These are phyloP conservation scores for Notoglanidium macrostoma DNA, from an alignment of 2,797 vertebrate species.

Conservation along the genomic window DNA sequence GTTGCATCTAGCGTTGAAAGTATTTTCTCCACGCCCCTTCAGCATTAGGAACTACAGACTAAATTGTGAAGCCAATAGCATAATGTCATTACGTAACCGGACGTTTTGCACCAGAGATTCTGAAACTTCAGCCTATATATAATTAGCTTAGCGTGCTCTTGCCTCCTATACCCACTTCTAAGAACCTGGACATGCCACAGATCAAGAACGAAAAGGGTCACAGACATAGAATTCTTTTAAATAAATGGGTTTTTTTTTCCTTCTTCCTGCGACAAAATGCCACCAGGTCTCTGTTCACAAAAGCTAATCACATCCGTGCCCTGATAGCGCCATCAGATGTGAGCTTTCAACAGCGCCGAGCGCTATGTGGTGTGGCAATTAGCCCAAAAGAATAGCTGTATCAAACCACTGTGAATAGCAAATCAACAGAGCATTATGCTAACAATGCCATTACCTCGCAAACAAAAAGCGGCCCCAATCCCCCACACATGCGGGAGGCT, in stretches of 20 bases:
- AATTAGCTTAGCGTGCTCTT: neutral
- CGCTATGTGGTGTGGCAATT: conserved; percentile 56
- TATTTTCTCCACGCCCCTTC: neutral
- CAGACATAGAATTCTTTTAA: neutral
- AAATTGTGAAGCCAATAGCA: neutral
- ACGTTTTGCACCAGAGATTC: neutral
- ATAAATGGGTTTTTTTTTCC: neutral
- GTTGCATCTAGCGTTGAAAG: neutral
- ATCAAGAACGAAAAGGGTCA: neutral
- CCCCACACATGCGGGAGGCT: conserved; percentile 48
- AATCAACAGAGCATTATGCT: conserved; percentile 59
- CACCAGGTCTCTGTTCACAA: conserved; percentile 40
- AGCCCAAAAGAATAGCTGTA: conserved; percentile 54
- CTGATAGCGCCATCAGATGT: conserved; percentile 44
- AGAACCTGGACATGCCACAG: neutral
- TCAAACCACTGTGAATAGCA: conserved; percentile 50
- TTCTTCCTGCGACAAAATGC: conserved; percentile 12
- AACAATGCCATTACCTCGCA: conserved; percentile 60
- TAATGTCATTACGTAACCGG: neutral
- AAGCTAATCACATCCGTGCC: conserved; percentile 41
- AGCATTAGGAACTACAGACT: neutral
- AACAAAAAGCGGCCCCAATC: conserved; percentile 54
- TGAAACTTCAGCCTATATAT: neutral
- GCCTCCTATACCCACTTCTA: neutral
- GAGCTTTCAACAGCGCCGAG: conserved; percentile 38